Evolutionary conservation across 2,113 vertebrate genomes (phyloP), one percentile per base, ranked within the genome.

Genomic region (Oryzias javanicus): DNA sequence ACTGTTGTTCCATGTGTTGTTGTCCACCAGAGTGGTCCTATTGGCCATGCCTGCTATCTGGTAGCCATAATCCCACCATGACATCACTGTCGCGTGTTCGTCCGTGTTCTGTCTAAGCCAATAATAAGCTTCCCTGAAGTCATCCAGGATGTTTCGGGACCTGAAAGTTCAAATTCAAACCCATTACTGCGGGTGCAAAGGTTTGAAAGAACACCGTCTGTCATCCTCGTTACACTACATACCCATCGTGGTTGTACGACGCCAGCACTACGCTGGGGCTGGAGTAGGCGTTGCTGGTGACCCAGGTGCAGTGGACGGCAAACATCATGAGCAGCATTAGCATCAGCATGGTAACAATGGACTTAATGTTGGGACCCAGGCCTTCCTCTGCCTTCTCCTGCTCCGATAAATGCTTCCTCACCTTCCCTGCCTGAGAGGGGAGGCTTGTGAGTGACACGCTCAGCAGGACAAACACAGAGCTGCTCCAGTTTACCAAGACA

Each of bases 1-100:
- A 55, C 97, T 99, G 89, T 99, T 99, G 87, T 99, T 99, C 97
- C 97, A 99, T 0, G 97, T 99, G 60, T 99, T 99, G 45, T 99
- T 99, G 70, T 99, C 97, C 3, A 99, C 97, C 20, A 99, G 75
- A 0, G 97, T 99, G 3, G 97, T 99, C 60, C 97, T 79, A 83
- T 99, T 99, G 17, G 97, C 97, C 97, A 98, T 99, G 67, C 96
- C 97, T 0, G 97, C 97, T 67, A 99, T 99, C 81, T 99, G 97
- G 74, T 99, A 99, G 0, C 97, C 97, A 3, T 99, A 99, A 79
- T 99, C 97, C 97, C 97, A 99, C 97, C 97, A 99, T 0, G 97
- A 99, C 97, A 99, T 99, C 75, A 99, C 96, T 17, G 96, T 92
- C 0, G 93, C 96, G 0, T 99, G 95, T 81, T 99, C 97, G 0